Base-by-base conservation (phyloP, 2,888 invertebrate genomes). In the Mythimna pallens region DNA sequence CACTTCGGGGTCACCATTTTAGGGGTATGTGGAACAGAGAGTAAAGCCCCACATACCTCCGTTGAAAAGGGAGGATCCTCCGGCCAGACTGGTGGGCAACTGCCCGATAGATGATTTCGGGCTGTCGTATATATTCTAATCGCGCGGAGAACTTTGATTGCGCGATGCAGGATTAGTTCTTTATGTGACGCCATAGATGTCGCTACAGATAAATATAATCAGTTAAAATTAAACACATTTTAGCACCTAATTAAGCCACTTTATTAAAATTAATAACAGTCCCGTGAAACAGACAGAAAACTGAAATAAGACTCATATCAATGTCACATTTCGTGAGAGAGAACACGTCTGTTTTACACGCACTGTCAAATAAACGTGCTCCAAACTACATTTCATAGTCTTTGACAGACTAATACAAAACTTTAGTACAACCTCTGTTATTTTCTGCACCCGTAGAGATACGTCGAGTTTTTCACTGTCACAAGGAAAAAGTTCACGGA, bases 361-460 rank as follows among this genome's bases (percentile, higher is more conserved):
- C 69, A 67, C 73, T 71, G 76, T 71, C 76, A 69, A 50, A 14
- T 40, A 36, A 43, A 47, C 52, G 25, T 47, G 57, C 40, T 70
- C 22, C 22, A 63, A 36, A 71, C 68, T 40, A 81, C 72, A 81
- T 85, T 68, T 83, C 74, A 67, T 73, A 67, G 61, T 58, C 63
- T 66, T 62, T 68, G 67, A 69, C 76, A 68, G 64, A 55, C 65
- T 73, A 77, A 80, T 80, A 77, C 40, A 7, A 73, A 73, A 70
- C 78, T 73, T 66, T 22, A 55, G 55, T 57, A 67, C 65, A 52
- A 58, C 54, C 61, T 50, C 30, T 74, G 52, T 73, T 70, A 83
- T 81, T 81, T 81, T 78, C 75, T 78, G 70, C 84, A 54, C 65
- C 76, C 62, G 43, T 77, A 57, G 47, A 70, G 20, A 73, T 73